Evolutionary conservation across 37 sponge, comb jelly and placozoan genomes (phyloP), one percentile per base, ranked within the genome.

Genomic region (Cliona cf. orientalis): DNA sequence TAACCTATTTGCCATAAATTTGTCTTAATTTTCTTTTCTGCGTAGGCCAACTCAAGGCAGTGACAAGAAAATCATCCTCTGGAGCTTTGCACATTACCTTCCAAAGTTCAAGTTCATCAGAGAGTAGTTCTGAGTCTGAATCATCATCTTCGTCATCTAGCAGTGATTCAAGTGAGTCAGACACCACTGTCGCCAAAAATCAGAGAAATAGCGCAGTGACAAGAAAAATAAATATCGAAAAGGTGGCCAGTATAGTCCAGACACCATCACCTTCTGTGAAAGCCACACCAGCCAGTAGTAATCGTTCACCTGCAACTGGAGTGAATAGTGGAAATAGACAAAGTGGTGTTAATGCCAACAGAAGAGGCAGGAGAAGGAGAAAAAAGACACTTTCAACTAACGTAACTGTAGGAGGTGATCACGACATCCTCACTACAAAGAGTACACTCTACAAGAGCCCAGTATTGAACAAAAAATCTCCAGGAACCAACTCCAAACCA

Each of bases 11-110:
- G n/a, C n/a, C n/a, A n/a, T n/a, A n/a, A n/a, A n/a, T n/a, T n/a
- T n/a, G n/a, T n/a, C n/a, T n/a, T n/a, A n/a, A n/a, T n/a, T n/a
- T n/a, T n/a, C n/a, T n/a, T n/a, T n/a, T n/a, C n/a, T n/a, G n/a
- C n/a, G n/a, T 14, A 49, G 53, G 14, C 12, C 68, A 37, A 7
- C 37, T 75, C n/a, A 29, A 36, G 1, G 61, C 28, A 21, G 60
- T 60, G 1, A 34, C 61, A 31, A 82, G 17, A 29, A 60, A 60
- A 17, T 63, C 73, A 43, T 62, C 64, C 0, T 57, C 72, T 25
- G 82, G 82, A 2, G 82, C 43, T 23, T 3, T 61, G 42, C 82
- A 82, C 46, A 46, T 45, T 23, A 72, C 38, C 26, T 82, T 82
- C 37, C 62, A 61, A 4, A 42, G 43, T 35, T 82, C 82, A 7